Conservation (phyloP, 1,140 invertebrate genomes). For the Drosophila mauritiana region DNA sequence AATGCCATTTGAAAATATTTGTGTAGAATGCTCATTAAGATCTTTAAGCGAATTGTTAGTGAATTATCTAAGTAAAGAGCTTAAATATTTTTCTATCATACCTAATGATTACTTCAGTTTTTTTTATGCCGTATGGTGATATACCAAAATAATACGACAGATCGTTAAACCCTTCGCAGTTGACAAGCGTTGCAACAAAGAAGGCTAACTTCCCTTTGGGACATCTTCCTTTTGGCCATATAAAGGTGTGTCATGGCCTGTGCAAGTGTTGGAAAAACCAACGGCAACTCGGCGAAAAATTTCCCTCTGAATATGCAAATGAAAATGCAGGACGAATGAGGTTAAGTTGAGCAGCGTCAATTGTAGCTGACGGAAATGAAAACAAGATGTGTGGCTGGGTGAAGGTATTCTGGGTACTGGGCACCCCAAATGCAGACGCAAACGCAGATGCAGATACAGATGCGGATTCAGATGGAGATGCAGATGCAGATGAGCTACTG, state of each 20-base stretch:
- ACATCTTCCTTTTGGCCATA: constrained; percentile 28
- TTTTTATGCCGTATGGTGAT: background rate
- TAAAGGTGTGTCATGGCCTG: constrained; percentile 55
- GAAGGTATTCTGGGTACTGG: background rate
- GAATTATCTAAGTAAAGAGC: no score
- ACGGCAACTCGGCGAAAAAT: constrained; percentile 49
- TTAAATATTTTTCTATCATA: no score
- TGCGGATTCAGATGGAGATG: background rate
- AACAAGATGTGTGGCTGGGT: constrained; percentile 68
- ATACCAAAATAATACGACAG: background rate
- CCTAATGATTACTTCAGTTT: no score
- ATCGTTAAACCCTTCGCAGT: constrained; percentile 9
- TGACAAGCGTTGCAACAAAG: constrained; percentile 20
- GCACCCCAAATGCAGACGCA: constrained; percentile 20
- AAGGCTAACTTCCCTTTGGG: constrained; percentile 13
- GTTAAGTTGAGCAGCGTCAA: constrained; percentile 83
- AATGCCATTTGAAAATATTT: constrained; percentile 5
- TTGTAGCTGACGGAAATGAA: constrained; percentile 83
- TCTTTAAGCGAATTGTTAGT: background rate
- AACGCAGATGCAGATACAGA: constrained; percentile 17
- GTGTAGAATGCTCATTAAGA: background rate
- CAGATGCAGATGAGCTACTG: constrained; percentile 15
- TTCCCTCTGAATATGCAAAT: constrained; percentile 76
- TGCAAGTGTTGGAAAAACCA: constrained; percentile 52
- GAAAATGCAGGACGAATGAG: constrained; percentile 77